Conservation (phyloP, 2,888 invertebrate species). For the Masnerella sp. region DNA sequence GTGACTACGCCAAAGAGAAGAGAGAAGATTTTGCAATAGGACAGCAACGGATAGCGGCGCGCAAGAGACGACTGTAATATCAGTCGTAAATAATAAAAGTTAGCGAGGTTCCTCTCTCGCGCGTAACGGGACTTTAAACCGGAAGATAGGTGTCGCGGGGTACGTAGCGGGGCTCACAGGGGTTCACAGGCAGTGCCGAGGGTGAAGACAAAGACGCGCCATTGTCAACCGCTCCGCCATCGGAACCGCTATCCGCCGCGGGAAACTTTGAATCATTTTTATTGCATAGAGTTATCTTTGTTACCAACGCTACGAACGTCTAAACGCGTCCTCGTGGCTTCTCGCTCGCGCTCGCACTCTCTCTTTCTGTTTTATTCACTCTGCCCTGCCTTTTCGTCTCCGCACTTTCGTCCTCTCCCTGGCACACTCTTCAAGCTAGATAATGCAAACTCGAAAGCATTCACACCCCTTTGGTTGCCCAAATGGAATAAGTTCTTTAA, state of each 20-base stretch:
- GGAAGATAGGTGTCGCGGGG: slow-evolving; percentile 78
- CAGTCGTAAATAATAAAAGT: slow-evolving; percentile 78
- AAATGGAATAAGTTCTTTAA: slow-evolving; percentile 78
- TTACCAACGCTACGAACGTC: slow-evolving; percentile 77
- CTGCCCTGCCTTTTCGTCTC: slow-evolving; percentile 64
- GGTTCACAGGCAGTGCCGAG: slow-evolving; percentile 63
- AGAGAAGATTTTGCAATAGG: slow-evolving; percentile 58
- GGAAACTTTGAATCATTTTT: slow-evolving; percentile 79
- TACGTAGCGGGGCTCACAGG: slow-evolving; percentile 66
- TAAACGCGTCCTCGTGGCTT: slow-evolving; percentile 74
- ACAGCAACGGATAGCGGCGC: slow-evolving; percentile 57
- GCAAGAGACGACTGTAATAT: slow-evolving; percentile 73
- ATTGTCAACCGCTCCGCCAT: slow-evolving; percentile 77
- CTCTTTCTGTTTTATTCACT: slow-evolving; percentile 64
- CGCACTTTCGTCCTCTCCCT: slow-evolving; percentile 64
- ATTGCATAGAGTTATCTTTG: slow-evolving; percentile 78
- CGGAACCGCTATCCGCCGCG: slow-evolving; percentile 78
- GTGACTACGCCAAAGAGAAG: slow-evolving; percentile 34
- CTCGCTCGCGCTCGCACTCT: slow-evolving; percentile 64
- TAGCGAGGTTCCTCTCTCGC: slow-evolving; percentile 76
- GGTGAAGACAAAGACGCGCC: slow-evolving; percentile 77
- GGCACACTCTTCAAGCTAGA: slow-evolving; percentile 67
- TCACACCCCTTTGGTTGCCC: slow-evolving; percentile 78
- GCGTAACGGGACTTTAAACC: slow-evolving; percentile 76
- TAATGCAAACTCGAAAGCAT: slow-evolving; percentile 76